Conservation (phyloP, 2,888 invertebrate species). For the Drosophila greeni region DNA sequence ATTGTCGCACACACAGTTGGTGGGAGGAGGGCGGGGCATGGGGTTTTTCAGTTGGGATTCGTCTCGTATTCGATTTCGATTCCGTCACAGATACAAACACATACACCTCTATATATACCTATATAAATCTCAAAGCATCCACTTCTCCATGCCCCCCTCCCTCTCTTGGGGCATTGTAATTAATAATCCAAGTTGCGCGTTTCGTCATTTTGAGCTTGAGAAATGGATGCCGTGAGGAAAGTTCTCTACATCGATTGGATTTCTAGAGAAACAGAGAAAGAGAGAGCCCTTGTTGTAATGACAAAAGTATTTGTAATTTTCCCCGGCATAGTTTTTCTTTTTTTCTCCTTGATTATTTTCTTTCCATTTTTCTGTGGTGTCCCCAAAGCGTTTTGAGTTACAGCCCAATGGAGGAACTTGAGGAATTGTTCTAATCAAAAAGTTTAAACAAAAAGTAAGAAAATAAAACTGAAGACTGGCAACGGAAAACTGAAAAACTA, state of each 20-base stretch:
- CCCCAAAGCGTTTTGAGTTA: constrained; percentile 65
- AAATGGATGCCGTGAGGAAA: constrained; percentile 61
- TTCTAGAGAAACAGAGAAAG: constrained; percentile 42
- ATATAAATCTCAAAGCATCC: constrained; percentile 59
- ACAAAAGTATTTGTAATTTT: constrained; percentile 73
- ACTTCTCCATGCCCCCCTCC: constrained; percentile 1
- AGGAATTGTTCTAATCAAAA: constrained; percentile 71
- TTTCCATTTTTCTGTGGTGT: constrained; percentile 34
- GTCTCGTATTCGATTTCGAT: constrained; percentile 66
- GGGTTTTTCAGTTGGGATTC: constrained; percentile 15
- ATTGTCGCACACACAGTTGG: constrained; percentile 65
- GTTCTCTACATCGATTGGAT: constrained; percentile 62
- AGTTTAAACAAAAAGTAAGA: constrained; percentile 59
- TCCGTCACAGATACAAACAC: constrained; percentile 4
- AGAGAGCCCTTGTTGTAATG: constrained; percentile 47
- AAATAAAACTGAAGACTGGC: constrained; percentile 29
- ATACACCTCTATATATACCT: constrained; percentile 8
- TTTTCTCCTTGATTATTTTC: constrained; percentile 10
- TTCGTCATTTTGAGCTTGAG: constrained; percentile 74
- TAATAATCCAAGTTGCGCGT: constrained; percentile 72
- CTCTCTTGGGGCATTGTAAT: constrained; percentile 54
- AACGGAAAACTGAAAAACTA: too few relatives aligned
- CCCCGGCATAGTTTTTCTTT: constrained; percentile 41
- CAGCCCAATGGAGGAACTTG: constrained; percentile 47
- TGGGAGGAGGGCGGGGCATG: constrained; percentile 16